Evolutionary conservation across 2,113 vertebrate genomes (phyloP).

Genomic region (Psephotus haematonotus): DNA sequence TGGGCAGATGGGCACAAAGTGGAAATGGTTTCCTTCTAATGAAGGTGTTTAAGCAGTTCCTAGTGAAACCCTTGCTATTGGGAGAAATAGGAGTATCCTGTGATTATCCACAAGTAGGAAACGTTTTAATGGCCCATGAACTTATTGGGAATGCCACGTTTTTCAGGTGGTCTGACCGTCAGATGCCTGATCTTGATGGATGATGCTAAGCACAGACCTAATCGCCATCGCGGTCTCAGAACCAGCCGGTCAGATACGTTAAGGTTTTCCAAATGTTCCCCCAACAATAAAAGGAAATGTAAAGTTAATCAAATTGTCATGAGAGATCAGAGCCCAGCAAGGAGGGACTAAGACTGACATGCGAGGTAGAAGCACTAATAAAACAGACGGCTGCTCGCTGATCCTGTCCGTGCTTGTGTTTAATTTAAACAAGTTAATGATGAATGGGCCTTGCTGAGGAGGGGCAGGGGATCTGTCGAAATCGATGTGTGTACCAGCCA

Average conservation of each 20-base stretch:
- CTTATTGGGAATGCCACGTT: background rate
- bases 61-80: background rate
- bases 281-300: constrained; percentile 72
- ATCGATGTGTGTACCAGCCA: background rate
- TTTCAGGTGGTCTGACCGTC: constrained; percentile 57
- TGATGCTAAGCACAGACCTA: constrained; percentile 50
- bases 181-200: constrained; percentile 57
- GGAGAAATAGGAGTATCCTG: background rate
- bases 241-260: constrained; percentile 47
- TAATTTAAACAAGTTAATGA: constrained; percentile 59
- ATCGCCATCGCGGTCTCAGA: constrained; percentile 43
- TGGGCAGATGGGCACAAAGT: background rate
- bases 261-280: constrained; percentile 71
- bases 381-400: constrained; percentile 61
- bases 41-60: background rate
- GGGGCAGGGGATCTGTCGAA: constrained; percentile 35
- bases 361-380: constrained; percentile 59
- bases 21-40: background rate
- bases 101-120: background rate
- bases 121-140: background rate
- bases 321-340: constrained; percentile 64
- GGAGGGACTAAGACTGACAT: constrained; percentile 63
- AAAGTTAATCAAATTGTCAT: constrained; percentile 74
- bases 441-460: constrained; percentile 6
- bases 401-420: constrained; percentile 56